phyloP scores from a whole-genome alignment of 2,888 invertebrate genomes.

The Pantelozetes paolii region DNA sequence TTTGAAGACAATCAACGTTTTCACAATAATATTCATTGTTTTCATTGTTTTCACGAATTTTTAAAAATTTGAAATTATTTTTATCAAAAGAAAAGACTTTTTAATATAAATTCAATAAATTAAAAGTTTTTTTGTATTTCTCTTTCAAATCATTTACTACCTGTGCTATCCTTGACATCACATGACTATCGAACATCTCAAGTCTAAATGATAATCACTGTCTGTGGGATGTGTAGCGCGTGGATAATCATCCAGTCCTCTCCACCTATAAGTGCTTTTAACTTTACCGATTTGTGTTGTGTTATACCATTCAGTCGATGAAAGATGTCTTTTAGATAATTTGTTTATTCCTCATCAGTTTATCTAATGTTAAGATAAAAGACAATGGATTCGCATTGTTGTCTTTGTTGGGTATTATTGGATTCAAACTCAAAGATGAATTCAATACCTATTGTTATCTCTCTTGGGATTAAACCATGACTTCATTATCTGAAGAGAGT shows the following conservation, averaged over 20 bases:
- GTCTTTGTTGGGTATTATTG: constrained; percentile 82
- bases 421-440: background rate
- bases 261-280: constrained; percentile 83
- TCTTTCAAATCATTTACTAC: constrained; percentile 55
- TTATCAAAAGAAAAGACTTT: too few relatives aligned
- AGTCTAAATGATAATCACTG: constrained; percentile 86
- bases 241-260: constrained; percentile 95
- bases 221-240: constrained; percentile 90
- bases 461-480: constrained; percentile 99
- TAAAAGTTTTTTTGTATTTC: too few relatives aligned
- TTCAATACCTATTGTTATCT: constrained; percentile 83
- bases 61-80: too few relatives aligned
- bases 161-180: constrained; percentile 63
- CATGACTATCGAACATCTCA: constrained; percentile 93
- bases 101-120: too few relatives aligned
- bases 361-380: constrained; percentile 53
- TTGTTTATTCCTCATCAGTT: constrained; percentile 54
- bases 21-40: too few relatives aligned
- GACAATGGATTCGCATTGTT: constrained; percentile 84
- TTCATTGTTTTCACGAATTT: too few relatives aligned
- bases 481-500: constrained; percentile 83
- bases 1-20: too few relatives aligned
- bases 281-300: constrained; percentile 72
- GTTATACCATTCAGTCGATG: constrained; percentile 78
- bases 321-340: constrained; percentile 59